Evolutionary conservation across 2,888 invertebrate species (phyloP).

Genomic region (Eristalis intricaria): DNA sequence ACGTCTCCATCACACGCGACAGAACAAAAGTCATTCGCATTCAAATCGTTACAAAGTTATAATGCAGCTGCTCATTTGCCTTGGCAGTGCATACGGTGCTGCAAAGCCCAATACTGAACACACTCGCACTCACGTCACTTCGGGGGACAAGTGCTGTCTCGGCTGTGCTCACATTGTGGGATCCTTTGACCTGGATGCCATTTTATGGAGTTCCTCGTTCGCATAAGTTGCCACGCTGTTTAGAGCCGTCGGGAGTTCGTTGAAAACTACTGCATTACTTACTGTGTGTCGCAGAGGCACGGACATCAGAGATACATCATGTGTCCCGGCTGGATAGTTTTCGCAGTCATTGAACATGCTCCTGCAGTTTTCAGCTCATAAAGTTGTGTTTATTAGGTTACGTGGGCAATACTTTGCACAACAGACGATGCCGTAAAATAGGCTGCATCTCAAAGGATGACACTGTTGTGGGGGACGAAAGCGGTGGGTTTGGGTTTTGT

Average conservation of each 20-base stretch:
- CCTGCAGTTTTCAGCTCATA: slow-evolving; percentile 16
- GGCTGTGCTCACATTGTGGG: neutral
- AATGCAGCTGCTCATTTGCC: neutral
- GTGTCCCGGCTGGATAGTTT: neutral
- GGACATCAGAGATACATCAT: neutral
- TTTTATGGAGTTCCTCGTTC: neutral
- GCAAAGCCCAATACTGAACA: neutral
- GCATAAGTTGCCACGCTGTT: neutral
- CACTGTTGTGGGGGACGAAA: neutral
- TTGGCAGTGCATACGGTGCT: neutral
- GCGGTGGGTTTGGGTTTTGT: neutral
- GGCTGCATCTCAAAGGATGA: neutral
- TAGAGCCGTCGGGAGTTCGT: neutral
- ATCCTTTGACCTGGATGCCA: neutral
- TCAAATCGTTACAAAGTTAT: neutral
- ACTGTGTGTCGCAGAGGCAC: neutral
- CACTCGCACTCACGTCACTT: neutral
- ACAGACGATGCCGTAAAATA: slow-evolving; percentile 7
- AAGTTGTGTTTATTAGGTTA: slow-evolving; percentile 13
- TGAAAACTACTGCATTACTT: neutral
- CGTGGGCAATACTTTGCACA: neutral
- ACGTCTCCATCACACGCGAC: neutral
- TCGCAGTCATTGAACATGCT: neutral
- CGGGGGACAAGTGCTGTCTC: neutral
- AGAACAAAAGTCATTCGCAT: neutral